Conservation (phyloP, 2,888 invertebrate species). For the Bibio marci region DNA sequence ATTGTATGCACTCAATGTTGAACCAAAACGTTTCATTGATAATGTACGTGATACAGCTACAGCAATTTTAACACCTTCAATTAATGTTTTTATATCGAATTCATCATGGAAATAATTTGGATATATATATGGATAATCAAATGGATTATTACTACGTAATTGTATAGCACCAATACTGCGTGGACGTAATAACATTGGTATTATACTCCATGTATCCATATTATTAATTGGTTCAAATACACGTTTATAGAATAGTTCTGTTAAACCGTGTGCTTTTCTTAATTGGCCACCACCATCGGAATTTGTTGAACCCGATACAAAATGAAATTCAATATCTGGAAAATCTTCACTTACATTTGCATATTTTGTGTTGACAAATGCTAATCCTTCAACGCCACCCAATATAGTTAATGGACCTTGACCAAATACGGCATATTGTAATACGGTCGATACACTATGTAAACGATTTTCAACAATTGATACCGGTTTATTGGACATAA, state of each 20-base stretch:
- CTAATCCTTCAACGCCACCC: constrained; percentile 80
- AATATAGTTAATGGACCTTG: constrained; percentile 71
- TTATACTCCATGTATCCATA: constrained; percentile 66
- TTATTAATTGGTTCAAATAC: constrained; percentile 60
- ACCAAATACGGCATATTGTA: constrained; percentile 70
- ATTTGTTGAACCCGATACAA: constrained; percentile 71
- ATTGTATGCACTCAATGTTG: constrained; percentile 46
- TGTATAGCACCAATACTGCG: constrained; percentile 68
- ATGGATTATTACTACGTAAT: constrained; percentile 66
- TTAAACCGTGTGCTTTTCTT: constrained; percentile 60
- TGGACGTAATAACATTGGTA: constrained; percentile 71
- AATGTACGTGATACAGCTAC: constrained; percentile 63
- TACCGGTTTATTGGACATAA: constrained; percentile 58
- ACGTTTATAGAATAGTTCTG: constrained; percentile 52
- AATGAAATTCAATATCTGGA: constrained; percentile 82
- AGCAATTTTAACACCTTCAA: constrained; percentile 75
- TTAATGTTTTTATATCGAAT: constrained; percentile 57
- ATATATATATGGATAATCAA: constrained; percentile 75
- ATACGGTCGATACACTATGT: constrained; percentile 58
- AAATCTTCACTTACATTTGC: constrained; percentile 63
- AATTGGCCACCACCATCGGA: constrained; percentile 73
- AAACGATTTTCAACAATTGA: constrained; percentile 65
- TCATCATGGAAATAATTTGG: constrained; percentile 80
- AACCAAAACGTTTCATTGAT: constrained; percentile 57
- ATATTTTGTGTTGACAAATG: constrained; percentile 76